Conservation (phyloP, 2,113 vertebrate genomes). For the Oxygymnocypris stewartii region DNA sequence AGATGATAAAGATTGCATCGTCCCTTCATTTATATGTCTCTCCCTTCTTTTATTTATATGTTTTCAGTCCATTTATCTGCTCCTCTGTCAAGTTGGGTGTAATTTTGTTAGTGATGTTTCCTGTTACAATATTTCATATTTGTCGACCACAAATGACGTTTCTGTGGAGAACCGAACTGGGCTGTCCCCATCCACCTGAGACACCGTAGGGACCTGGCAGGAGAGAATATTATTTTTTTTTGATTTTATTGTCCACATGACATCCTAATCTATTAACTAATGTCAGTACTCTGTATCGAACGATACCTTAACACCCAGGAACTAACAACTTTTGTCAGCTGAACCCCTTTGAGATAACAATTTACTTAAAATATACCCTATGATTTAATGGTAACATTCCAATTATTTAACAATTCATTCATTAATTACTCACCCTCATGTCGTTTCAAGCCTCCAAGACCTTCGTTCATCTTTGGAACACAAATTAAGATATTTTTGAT, state of each 20-base stretch:
- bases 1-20: slow-evolving; percentile 46
- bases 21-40: slow-evolving; percentile 35
- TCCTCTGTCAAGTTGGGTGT: slow-evolving; percentile 37
- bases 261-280: not conserved
- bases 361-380: not conserved
- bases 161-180: slow-evolving; percentile 86
- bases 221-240: too few species aligned
- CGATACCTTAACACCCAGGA: not conserved
- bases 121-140: slow-evolving; percentile 87
- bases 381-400: not conserved
- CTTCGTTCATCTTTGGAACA: too few species aligned
- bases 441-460: too few species aligned
- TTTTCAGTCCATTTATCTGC: slow-evolving; percentile 52
- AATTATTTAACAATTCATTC: not conserved
- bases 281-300: not conserved
- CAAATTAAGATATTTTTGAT: too few species aligned
- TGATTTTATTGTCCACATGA: not conserved
- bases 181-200: slow-evolving; percentile 84
- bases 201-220: slow-evolving; percentile 84
- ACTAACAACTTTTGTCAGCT: not conserved
- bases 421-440: too few species aligned
- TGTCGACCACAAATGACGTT: slow-evolving; percentile 87
- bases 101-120: slow-evolving; percentile 33
- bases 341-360: not conserved
- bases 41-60: slow-evolving; percentile 42